Conservation (phyloP, 2,113 vertebrate species). For the Bombycilla garrulus region DNA sequence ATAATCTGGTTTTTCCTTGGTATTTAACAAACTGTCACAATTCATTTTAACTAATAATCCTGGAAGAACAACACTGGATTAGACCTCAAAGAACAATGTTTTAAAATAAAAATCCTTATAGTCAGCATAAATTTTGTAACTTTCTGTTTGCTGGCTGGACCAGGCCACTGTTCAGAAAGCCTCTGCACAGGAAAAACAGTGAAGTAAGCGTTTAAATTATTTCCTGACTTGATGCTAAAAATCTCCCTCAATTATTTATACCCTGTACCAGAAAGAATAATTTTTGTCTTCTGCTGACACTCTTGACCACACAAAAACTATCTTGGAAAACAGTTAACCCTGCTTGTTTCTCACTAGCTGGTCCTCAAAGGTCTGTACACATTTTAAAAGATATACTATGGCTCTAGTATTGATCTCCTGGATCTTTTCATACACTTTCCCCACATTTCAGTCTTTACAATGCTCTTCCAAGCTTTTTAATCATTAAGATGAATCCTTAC, state of each 20-base stretch:
- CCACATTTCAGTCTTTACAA: background rate
- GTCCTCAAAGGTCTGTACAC: background rate
- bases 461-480: background rate
- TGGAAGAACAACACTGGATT: background rate
- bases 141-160: background rate
- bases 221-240: background rate
- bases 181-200: background rate
- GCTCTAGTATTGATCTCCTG: background rate
- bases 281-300: background rate
- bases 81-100: background rate
- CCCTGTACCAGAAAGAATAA: background rate
- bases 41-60: background rate
- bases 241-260: background rate
- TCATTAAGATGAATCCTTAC: background rate
- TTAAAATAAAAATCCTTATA: background rate
- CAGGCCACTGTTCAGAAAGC: background rate
- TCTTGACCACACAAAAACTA: background rate
- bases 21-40: background rate
- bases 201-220: background rate
- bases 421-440: background rate
- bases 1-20: background rate
- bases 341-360: background rate
- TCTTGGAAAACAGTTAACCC: background rate
- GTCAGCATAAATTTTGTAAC: background rate
- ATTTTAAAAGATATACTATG: background rate